A percentile compares a stretch with the other conserved stretches of the same genome.
Conservation (phyloP, 2,888 invertebrate species). For the Metalampra italica region DNA sequence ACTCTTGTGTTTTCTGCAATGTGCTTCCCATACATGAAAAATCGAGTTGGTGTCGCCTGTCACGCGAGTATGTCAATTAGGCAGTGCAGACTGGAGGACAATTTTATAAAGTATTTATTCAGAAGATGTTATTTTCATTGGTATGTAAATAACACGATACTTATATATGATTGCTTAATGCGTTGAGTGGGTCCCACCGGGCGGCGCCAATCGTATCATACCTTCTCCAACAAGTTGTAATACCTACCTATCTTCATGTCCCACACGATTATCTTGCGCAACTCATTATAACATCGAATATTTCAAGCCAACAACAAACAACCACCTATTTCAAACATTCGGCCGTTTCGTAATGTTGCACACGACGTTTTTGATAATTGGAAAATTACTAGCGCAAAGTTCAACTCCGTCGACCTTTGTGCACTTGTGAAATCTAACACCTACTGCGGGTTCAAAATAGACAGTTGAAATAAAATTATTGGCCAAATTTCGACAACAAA, state of each 20-base stretch:
- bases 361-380: slow-evolving; percentile 7
- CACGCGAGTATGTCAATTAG: no score
- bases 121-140: no score
- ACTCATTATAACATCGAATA: neutral
- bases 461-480: slow-evolving; percentile 1
- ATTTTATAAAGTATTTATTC: no score
- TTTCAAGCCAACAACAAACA: slow-evolving; percentile 2
- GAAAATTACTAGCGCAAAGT: slow-evolving; percentile 7
- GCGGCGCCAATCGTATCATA: no score
- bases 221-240: no score
- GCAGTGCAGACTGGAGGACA: no score
- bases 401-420: slow-evolving; percentile 7
- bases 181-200: no score
- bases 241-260: no score
- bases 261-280: neutral
- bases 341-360: slow-evolving; percentile 1
- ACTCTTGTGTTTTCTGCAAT: slow-evolving; percentile 23
- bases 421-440: slow-evolving; percentile 1
- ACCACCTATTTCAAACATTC: slow-evolving; percentile 4
- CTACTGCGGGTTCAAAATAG: neutral
- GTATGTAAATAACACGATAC: no score
- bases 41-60: no score
- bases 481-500: neutral
- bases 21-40: neutral
- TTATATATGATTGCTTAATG: no score